A percentile compares a stretch with the other conserved stretches of the same genome.
Evolutionary conservation across 1,140 invertebrate genomes (phyloP).

Genomic region (Meloidogyne floridensis): DNA sequence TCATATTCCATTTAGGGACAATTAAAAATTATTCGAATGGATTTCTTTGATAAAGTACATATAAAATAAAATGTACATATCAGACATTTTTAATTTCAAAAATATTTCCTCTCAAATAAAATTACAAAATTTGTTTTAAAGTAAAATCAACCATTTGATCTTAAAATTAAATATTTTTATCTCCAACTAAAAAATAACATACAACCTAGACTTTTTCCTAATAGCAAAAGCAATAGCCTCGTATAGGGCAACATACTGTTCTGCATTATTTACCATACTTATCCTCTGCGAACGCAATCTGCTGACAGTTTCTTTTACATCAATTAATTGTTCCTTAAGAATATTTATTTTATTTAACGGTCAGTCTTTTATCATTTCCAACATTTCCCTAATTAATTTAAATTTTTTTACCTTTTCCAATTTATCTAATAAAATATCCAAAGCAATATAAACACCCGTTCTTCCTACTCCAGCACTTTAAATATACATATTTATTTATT

Average conservation of each 20-base stretch:
- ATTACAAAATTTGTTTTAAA: neutral
- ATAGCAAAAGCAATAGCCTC: conserved; percentile 52
- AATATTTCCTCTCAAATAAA: too few species aligned
- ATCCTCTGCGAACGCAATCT: conserved; percentile 66
- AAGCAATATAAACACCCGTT: conserved; percentile 68
- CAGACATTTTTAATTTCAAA: too few species aligned
- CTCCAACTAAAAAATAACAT: neutral
- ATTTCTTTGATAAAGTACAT: too few species aligned
- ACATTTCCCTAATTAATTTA: too few species aligned
- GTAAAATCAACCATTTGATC: conserved; percentile 2
- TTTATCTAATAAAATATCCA: conserved; percentile 67
- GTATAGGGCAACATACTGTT: conserved; percentile 50
- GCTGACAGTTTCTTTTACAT: conserved; percentile 66
- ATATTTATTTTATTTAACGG: too few species aligned
- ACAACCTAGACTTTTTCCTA: conserved; percentile 27
- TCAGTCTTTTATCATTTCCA: too few species aligned
- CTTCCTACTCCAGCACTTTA: conserved; percentile 68
- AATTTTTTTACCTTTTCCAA: conserved; percentile 42
- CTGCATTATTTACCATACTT: conserved; percentile 67
- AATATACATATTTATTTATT: conserved; percentile 25
- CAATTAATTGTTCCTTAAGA: conserved; percentile 63
- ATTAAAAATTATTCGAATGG: too few species aligned
- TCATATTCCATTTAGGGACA: too few species aligned
- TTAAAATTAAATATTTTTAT: neutral
- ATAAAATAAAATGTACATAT: too few species aligned